These are phyloP conservation scores for Phaethon lepturus DNA, from an alignment of 2,113 vertebrate genomes.

Conservation along the genomic window DNA sequence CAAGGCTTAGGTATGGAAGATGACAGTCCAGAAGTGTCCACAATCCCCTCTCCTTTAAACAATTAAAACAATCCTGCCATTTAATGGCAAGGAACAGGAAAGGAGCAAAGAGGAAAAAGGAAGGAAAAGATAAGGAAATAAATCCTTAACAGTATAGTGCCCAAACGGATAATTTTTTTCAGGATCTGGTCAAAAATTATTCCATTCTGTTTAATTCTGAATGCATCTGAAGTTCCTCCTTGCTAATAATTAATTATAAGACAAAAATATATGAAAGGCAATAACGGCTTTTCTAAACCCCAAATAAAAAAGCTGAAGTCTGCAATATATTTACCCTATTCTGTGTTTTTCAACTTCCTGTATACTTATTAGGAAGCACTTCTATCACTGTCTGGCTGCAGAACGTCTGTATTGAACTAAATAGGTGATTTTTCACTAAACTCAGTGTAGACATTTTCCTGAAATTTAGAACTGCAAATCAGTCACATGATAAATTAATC, in stretches of 20 bases:
- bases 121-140: neutral
- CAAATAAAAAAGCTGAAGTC: neutral
- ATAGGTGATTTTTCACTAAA: slow-evolving; percentile 75
- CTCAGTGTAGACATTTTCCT: slow-evolving; percentile 77
- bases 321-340: neutral
- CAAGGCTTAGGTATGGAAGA: neutral
- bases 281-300: neutral
- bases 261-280: neutral
- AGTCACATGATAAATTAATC: slow-evolving; percentile 89
- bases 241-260: neutral
- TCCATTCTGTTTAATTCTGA: neutral
- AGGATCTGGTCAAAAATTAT: neutral
- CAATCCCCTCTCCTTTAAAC: neutral
- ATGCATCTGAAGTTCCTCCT: neutral
- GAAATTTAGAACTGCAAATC: slow-evolving; percentile 81
- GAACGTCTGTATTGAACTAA: slow-evolving; percentile 79
- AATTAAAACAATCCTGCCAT: neutral
- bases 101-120: neutral
- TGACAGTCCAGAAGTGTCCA: neutral
- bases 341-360: neutral
- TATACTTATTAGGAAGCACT: slow-evolving; percentile 57
- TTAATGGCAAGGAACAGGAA: neutral
- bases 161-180: neutral
- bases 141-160: neutral
- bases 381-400: slow-evolving; percentile 69